Evolutionary conservation across 1,140 invertebrate genomes (phyloP).

Genomic region (Platyscapa corneri): DNA sequence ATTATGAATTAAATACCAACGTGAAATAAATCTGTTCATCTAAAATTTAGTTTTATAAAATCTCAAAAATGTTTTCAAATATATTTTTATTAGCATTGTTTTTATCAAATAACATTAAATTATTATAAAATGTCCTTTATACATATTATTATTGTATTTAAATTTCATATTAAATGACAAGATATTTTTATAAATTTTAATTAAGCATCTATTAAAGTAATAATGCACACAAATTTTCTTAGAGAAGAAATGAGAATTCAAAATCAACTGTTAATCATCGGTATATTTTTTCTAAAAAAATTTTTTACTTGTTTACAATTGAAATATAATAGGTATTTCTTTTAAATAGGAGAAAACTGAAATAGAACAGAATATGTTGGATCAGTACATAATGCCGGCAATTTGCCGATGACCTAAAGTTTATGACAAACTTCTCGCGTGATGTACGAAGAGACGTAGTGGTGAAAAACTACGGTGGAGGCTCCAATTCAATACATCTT

Average conservation of each 20-base stretch:
- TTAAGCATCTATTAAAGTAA: too few species aligned
- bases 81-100: too few species aligned
- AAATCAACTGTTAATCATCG: not conserved
- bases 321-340: not conserved
- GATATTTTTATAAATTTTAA: too few species aligned
- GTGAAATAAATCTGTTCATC: too few species aligned
- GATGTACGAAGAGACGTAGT: constrained; percentile 68
- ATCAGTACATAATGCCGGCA: not conserved
- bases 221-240: not conserved
- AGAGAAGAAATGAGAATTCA: not conserved
- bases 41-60: too few species aligned
- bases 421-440: constrained; percentile 72
- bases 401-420: constrained; percentile 53
- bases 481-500: constrained; percentile 58
- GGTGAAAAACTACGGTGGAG: constrained; percentile 64
- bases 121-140: too few species aligned
- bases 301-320: not conserved
- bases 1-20: too few species aligned
- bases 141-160: too few species aligned
- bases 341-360: not conserved
- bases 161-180: too few species aligned
- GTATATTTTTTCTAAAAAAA: too few species aligned
- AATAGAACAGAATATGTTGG: not conserved
- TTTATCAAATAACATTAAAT: too few species aligned
- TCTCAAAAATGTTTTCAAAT: too few species aligned